A percentile compares a stretch with the other conserved stretches of the same genome.
Evolutionary conservation across 2,797 vertebrate species (phyloP).

Genomic region (Xerus rutilus): DNA sequence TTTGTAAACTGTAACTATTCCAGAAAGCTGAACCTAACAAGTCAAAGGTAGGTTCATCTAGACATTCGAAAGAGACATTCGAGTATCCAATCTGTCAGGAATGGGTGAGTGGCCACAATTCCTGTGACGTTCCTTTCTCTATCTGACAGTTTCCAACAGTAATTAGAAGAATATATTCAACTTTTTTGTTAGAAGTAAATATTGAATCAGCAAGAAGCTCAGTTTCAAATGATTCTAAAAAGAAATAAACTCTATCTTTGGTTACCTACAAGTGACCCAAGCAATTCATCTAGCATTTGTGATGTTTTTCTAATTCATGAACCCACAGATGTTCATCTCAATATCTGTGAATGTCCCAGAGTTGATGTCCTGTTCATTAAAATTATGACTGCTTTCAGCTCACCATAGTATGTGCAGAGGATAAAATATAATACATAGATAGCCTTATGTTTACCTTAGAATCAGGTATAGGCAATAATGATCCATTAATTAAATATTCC

Average conservation of each 20-base stretch:
- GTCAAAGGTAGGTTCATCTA: not conserved
- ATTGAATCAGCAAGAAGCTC: not conserved
- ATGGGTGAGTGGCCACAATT: not conserved
- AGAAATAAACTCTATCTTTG: not conserved
- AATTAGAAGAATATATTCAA: not conserved
- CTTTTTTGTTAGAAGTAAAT: not conserved
- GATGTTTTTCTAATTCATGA: not conserved
- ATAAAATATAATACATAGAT: not conserved
- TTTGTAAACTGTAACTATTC: not conserved
- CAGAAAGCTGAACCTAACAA: not conserved
- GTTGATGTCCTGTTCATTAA: not conserved
- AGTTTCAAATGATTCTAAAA: not conserved
- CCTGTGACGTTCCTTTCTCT: not conserved
- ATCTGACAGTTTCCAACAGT: not conserved
- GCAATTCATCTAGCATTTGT: too few relatives aligned
- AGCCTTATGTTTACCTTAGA: not conserved
- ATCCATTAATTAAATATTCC: not conserved
- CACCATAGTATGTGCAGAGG: not conserved
- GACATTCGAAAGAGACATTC: not conserved
- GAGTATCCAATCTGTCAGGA: not conserved
- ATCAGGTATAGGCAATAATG: not conserved
- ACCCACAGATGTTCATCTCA: not conserved
- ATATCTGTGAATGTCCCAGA: not conserved
- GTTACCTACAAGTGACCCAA: not conserved
- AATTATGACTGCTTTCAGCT: not conserved